These are phyloP conservation scores for Stichopus chloronotus DNA, from an alignment of 35 echinoderm and acorn worm species.

Conservation along the genomic window DNA sequence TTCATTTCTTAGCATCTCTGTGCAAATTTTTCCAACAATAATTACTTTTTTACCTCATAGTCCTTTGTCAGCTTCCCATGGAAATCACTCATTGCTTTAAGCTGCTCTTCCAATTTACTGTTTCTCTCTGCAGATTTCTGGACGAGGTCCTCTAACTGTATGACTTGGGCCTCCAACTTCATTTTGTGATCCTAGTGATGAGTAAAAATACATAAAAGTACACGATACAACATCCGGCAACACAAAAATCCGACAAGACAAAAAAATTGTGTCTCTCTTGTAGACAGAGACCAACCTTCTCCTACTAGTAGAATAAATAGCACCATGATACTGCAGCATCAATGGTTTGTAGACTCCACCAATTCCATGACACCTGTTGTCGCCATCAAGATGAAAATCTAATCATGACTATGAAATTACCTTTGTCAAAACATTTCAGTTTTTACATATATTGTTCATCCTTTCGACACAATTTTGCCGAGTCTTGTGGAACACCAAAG, in stretches of 20 bases:
- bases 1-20: too few relatives aligned
- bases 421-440: too few relatives aligned
- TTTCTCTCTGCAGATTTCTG: constrained; percentile 60
- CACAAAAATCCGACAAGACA: too few relatives aligned
- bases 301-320: neutral
- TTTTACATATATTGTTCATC: too few relatives aligned
- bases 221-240: neutral
- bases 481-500: too few relatives aligned
- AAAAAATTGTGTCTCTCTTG: neutral
- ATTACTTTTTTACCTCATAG: constrained; percentile 65
- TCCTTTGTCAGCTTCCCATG: constrained; percentile 83
- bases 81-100: constrained; percentile 78
- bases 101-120: constrained; percentile 63
- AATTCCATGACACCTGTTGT: too few relatives aligned
- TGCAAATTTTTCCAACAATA: too few relatives aligned
- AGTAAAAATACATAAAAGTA: neutral
- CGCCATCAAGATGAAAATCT: too few relatives aligned
- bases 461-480: too few relatives aligned
- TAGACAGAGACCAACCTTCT: neutral
- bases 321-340: too few relatives aligned
- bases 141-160: constrained; percentile 42
- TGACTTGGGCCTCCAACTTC: constrained; percentile 55
- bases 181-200: constrained; percentile 62
- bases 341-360: too few relatives aligned
- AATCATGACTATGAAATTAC: too few relatives aligned